phyloP scores from a whole-genome alignment of 2,888 invertebrate species.

The Thelaira solivaga region DNA sequence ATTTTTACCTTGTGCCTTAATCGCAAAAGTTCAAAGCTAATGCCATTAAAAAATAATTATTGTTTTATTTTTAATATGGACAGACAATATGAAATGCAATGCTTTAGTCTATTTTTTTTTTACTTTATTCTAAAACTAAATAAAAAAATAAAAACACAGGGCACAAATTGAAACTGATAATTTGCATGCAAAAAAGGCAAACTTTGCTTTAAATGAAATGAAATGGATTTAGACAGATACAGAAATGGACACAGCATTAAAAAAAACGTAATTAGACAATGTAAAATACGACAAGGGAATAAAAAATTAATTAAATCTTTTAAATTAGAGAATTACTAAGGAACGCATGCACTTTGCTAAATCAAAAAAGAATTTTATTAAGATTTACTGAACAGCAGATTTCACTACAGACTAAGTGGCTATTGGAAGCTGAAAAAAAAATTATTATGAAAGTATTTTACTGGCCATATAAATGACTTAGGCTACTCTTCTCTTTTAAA shows the following conservation, averaged over 20 bases:
- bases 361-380: no score
- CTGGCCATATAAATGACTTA: no score
- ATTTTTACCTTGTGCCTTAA: constrained; percentile 49
- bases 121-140: not conserved
- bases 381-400: no score
- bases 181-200: constrained; percentile 22
- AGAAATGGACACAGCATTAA: not conserved
- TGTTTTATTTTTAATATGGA: not conserved
- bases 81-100: not conserved
- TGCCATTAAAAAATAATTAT: constrained; percentile 38
- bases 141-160: not conserved
- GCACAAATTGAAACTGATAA: constrained; percentile 8
- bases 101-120: not conserved
- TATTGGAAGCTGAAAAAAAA: no score
- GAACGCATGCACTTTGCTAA: no score
- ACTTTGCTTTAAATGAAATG: not conserved
- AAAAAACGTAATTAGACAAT: not conserved
- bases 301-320: not conserved
- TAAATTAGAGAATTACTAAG: no score
- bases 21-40: constrained; percentile 52
- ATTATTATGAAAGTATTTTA: no score
- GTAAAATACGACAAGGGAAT: not conserved
- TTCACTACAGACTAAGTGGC: no score
- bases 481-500: no score
- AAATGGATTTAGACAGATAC: constrained; percentile 8